These are phyloP conservation scores for Taurulus bubalis DNA, from an alignment of 2,113 vertebrate species.

Conservation along the genomic window DNA sequence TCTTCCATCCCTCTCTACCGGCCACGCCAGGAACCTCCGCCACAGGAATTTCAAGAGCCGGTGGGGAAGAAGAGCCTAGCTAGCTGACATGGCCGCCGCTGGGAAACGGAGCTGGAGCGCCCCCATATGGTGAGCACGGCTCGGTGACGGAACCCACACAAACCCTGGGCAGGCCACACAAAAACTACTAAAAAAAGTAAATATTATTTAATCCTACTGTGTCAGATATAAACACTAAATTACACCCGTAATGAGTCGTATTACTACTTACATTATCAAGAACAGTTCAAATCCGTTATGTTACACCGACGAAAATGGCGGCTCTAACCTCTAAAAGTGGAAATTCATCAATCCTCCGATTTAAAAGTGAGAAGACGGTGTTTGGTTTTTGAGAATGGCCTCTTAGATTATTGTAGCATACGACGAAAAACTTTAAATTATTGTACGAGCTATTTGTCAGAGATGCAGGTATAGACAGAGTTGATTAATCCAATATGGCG, in stretches of 20 bases:
- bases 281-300: neutral
- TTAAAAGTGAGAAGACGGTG: neutral
- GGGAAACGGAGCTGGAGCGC: constrained; percentile 63
- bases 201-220: neutral
- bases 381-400: neutral
- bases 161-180: neutral
- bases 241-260: neutral
- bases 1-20: constrained; percentile 78
- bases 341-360: neutral
- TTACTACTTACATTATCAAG: neutral
- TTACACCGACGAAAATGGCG: neutral
- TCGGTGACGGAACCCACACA: constrained; percentile 9
- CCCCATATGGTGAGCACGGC: constrained; percentile 36
- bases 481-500: constrained; percentile 1
- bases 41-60: constrained; percentile 68
- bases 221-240: neutral
- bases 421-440: neutral
- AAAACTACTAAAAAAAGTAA: neutral
- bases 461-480: neutral
- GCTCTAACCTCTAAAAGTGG: neutral
- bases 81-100: constrained; percentile 17
- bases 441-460: neutral
- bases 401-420: neutral
- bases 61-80: constrained; percentile 4
- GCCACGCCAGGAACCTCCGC: constrained; percentile 77